A percentile compares a stretch with the other conserved stretches of the same genome.
phyloP scores from a whole-genome alignment of 2,113 vertebrate species.

The Camelus bactrianus region DNA sequence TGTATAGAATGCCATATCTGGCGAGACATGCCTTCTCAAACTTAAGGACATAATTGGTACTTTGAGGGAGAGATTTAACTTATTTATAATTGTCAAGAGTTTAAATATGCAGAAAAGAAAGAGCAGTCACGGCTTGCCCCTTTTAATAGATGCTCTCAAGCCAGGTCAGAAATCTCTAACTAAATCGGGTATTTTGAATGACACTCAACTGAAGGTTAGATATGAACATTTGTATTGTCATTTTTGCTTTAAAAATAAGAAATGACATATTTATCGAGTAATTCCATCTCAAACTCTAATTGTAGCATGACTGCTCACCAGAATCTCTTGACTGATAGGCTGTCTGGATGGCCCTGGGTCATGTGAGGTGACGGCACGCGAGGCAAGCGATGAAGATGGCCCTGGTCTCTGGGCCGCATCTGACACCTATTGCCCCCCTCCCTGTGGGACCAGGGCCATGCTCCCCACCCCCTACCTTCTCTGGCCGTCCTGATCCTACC shows the following conservation, averaged over 20 bases:
- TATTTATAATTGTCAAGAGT: conserved; percentile 64
- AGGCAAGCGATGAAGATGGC: neutral
- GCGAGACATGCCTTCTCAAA: conserved; percentile 64
- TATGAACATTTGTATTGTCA: neutral
- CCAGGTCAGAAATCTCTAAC: conserved; percentile 34
- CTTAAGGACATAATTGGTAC: conserved; percentile 65
- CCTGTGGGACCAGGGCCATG: neutral
- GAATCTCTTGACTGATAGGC: neutral
- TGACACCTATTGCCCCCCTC: neutral
- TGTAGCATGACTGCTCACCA: neutral
- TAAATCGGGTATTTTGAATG: conserved; percentile 22
- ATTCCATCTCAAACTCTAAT: neutral
- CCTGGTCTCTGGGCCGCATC: neutral
- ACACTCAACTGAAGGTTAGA: neutral
- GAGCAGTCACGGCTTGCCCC: conserved; percentile 35
- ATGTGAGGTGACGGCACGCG: fast-evolving
- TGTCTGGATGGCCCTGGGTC: fast-evolving
- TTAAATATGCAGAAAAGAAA: conserved; percentile 47
- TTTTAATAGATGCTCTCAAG: conserved; percentile 54
- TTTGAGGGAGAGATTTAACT: conserved; percentile 70
- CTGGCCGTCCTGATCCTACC: conserved; percentile 70
- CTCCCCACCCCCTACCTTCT: neutral
- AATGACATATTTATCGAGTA: neutral
- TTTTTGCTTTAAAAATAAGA: conserved; percentile 36
- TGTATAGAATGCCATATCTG: conserved; percentile 53